A percentile compares a stretch with the other conserved stretches of the same genome.
These are phyloP conservation scores for Leucophenga varia DNA, from an alignment of 1,140 invertebrate genomes.

Conservation along the genomic window DNA sequence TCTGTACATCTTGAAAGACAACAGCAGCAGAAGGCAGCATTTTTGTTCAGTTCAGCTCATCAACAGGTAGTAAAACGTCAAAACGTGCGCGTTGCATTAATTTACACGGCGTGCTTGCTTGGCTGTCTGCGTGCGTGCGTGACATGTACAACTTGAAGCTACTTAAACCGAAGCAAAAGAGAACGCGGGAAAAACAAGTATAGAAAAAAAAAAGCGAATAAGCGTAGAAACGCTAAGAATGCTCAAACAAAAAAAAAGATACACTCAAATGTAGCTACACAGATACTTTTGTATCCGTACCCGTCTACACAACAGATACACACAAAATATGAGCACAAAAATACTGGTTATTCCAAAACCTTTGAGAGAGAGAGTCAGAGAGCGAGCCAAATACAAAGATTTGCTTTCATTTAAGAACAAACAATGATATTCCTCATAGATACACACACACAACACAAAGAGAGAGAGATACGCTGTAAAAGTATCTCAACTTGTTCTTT, in stretches of 20 bases:
- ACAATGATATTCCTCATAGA: slow-evolving; percentile 6
- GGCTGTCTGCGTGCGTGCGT: slow-evolving; percentile 38
- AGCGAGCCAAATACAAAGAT: slow-evolving; percentile 38
- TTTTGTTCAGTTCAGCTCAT: no score
- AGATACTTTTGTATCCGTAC: no score
- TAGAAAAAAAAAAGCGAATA: not conserved
- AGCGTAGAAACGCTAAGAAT: slow-evolving; percentile 13
- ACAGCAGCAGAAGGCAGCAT: slow-evolving; percentile 12
- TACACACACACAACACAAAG: slow-evolving; percentile 27
- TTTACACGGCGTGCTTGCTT: no score
- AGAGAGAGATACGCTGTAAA: slow-evolving; percentile 3
- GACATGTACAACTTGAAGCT: slow-evolving; percentile 23
- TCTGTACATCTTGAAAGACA: no score
- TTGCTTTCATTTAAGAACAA: slow-evolving; percentile 44
- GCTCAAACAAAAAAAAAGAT: slow-evolving; percentile 1
- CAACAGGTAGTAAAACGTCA: slow-evolving; percentile 51
- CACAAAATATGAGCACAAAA: slow-evolving; percentile 31
- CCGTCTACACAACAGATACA: slow-evolving; percentile 46
- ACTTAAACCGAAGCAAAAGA: slow-evolving; percentile 2
- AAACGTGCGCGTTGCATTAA: slow-evolving; percentile 38
- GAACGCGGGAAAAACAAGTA: not conserved
- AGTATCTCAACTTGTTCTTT: not conserved
- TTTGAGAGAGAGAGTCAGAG: not conserved
- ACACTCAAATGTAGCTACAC: not conserved
- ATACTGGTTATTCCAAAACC: slow-evolving; percentile 37